phyloP scores from a whole-genome alignment of 2,797 vertebrate species.

The Rhadinocentrus ornatus region DNA sequence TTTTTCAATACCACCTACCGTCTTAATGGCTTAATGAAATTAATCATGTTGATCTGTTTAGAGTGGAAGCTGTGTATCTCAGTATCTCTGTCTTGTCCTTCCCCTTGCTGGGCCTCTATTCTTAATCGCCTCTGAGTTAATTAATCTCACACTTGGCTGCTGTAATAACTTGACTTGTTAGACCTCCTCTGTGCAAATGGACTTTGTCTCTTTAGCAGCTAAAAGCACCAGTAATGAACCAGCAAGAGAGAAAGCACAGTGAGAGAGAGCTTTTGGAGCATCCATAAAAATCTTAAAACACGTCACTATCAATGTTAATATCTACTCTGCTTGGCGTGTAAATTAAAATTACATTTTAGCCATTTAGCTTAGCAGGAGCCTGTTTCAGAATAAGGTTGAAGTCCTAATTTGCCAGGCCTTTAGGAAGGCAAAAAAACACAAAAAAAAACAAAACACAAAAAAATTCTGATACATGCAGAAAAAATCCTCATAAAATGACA shows the following conservation, averaged over 20 bases:
- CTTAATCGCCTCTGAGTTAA: conserved; percentile 80
- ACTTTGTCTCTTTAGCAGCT: conserved; percentile 68
- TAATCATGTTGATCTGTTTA: conserved; percentile 58
- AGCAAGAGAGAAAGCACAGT: conserved; percentile 17
- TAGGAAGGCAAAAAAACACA: neutral
- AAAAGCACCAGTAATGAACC: conserved; percentile 63
- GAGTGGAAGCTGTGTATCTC: conserved; percentile 33
- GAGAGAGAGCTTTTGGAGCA: conserved; percentile 1
- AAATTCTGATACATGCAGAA: neutral
- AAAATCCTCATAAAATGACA: neutral
- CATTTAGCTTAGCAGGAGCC: neutral
- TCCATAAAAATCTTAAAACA: conserved; percentile 49
- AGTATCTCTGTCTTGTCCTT: conserved; percentile 17
- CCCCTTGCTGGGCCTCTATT: conserved; percentile 48
- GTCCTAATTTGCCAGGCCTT: neutral
- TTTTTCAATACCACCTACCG: conserved; percentile 32
- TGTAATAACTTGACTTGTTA: conserved; percentile 80
- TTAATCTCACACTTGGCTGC: conserved; percentile 82
- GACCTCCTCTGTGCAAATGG: conserved; percentile 75
- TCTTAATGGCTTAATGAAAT: conserved; percentile 57
- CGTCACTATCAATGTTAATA: conserved; percentile 23
- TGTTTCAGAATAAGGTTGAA: neutral
- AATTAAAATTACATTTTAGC: conserved; percentile 39
- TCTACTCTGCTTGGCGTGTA: conserved; percentile 27
- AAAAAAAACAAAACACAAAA: neutral